These are phyloP conservation scores for Cercocebus atys DNA, from an alignment of 2,113 vertebrate genomes.

Conservation along the genomic window DNA sequence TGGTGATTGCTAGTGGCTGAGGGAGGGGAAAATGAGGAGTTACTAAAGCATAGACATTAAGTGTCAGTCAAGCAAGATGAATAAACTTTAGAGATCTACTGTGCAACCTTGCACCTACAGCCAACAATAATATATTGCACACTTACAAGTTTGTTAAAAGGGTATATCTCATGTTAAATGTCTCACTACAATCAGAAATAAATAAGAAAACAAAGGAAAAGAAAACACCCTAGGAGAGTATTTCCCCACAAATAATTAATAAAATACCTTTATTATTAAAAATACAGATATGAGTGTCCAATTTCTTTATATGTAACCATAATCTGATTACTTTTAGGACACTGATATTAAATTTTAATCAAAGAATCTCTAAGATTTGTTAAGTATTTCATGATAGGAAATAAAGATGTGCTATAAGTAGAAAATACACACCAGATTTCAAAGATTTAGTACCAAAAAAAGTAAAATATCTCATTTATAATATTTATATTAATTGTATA, in stretches of 20 bases:
- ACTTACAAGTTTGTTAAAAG: neutral
- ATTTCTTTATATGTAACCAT: neutral
- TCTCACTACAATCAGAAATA: neutral
- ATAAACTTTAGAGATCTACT: neutral
- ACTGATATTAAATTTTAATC: neutral
- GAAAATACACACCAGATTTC: neutral
- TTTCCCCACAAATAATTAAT: neutral
- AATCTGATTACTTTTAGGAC: neutral
- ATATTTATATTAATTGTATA: neutral
- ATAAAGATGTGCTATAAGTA: neutral
- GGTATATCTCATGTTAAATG: neutral
- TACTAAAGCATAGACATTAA: neutral
- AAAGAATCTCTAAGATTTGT: neutral
- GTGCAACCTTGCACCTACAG: neutral
- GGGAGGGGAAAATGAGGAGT: neutral
- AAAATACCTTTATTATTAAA: neutral
- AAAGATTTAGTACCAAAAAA: neutral
- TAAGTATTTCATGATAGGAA: neutral
- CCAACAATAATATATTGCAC: neutral
- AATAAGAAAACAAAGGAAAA: neutral
- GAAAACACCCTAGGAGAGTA: too few species aligned
- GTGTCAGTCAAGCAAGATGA: neutral
- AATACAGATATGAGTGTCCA: neutral
- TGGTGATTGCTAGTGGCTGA: neutral
- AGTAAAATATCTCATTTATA: neutral